phyloP scores from a whole-genome alignment of 1,140 invertebrate species.

The Phthorimaea operculella region DNA sequence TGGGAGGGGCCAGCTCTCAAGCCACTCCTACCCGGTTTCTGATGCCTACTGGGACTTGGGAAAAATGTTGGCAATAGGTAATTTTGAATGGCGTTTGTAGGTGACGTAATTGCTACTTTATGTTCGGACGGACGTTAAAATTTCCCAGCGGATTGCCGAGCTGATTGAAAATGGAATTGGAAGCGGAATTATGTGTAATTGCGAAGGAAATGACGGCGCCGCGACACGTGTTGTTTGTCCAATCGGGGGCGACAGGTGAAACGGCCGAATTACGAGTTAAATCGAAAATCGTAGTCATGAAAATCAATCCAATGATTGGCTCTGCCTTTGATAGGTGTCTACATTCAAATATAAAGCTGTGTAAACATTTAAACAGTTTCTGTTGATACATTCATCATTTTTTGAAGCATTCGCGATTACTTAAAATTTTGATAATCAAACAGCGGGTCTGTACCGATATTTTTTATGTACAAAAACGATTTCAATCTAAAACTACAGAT shows the following conservation, averaged over 20 bases:
- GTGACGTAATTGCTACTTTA: slow-evolving; percentile 60
- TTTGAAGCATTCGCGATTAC: too few relatives aligned
- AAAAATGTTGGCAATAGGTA: slow-evolving; percentile 64
- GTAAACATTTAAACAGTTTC: too few relatives aligned
- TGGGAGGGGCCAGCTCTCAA: slow-evolving; percentile 39
- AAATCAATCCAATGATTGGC: too few relatives aligned
- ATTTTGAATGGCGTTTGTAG: slow-evolving; percentile 58
- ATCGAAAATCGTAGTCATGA: not conserved
- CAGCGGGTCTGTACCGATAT: too few relatives aligned
- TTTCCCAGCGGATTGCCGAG: not conserved
- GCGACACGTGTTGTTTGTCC: not conserved
- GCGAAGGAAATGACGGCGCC: not conserved
- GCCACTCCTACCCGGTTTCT: slow-evolving; percentile 58
- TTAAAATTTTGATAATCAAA: too few relatives aligned
- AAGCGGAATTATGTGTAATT: slow-evolving; percentile 6
- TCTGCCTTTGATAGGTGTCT: too few relatives aligned
- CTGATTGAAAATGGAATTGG: slow-evolving; percentile 36
- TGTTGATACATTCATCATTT: too few relatives aligned
- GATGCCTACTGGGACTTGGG: slow-evolving; percentile 63
- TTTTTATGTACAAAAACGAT: too few relatives aligned
- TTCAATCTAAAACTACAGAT: too few relatives aligned
- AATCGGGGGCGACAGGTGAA: not conserved
- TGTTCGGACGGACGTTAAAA: slow-evolving; percentile 24
- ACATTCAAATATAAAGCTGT: too few relatives aligned
- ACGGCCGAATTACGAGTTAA: not conserved